A percentile compares a stretch with the other conserved stretches of the same genome.
Conservation (phyloP, 2,113 vertebrate genomes). For the Ceyx margarethae region DNA sequence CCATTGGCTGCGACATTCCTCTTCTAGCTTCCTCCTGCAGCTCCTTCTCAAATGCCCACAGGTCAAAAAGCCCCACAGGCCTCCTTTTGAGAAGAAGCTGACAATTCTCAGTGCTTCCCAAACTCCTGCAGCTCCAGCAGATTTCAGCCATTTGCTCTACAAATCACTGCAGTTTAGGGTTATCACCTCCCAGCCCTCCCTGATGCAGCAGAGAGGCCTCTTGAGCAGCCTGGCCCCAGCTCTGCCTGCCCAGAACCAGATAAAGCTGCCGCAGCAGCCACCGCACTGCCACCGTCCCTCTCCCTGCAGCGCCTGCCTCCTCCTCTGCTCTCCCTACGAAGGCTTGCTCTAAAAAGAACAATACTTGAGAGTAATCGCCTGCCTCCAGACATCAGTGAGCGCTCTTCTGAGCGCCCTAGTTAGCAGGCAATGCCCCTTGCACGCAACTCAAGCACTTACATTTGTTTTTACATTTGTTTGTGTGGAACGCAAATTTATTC, state of each 20-base stretch:
- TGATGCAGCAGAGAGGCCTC: not conserved
- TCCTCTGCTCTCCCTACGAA: not conserved
- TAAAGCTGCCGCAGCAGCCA: not conserved
- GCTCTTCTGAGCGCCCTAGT: not conserved
- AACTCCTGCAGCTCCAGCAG: not conserved
- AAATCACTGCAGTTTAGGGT: not conserved
- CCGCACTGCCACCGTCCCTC: accelerated
- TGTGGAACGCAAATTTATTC: not conserved
- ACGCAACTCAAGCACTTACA: not conserved
- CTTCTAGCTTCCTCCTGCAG: not conserved
- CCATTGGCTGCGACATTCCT: not conserved
- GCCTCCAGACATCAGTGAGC: not conserved
- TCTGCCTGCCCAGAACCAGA: not conserved
- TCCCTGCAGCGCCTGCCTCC: not conserved
- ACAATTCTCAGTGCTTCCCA: not conserved
- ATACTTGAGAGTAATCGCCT: not conserved
- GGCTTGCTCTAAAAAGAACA: not conserved
- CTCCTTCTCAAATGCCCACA: not conserved
- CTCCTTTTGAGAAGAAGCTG: not conserved
- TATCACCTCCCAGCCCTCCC: not conserved
- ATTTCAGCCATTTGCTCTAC: constrained; percentile 7
- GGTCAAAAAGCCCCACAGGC: not conserved
- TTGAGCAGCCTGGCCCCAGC: accelerated
- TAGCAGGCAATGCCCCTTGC: constrained; percentile 8
- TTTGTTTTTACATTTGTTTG: not conserved